Evolutionary conservation across 2,888 invertebrate species (phyloP).

Genomic region (Cosmopolites sordidus): DNA sequence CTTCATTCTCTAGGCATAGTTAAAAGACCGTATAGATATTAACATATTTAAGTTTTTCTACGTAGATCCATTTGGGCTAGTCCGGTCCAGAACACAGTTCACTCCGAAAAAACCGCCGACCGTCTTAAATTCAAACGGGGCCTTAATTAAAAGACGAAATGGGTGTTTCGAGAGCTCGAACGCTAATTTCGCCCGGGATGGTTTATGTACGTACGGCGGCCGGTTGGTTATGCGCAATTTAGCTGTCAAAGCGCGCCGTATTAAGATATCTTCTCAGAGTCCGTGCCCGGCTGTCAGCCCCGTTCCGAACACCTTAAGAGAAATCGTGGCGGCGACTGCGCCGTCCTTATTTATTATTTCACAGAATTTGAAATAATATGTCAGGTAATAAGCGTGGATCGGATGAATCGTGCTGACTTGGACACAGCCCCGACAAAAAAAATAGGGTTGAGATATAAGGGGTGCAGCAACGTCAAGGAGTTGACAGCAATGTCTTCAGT

Average conservation of each 20-base stretch:
- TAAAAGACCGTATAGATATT: no score
- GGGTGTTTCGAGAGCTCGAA: constrained; percentile 19
- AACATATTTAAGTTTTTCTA: no score
- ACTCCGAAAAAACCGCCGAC: neutral
- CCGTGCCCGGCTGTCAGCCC: constrained; percentile 8
- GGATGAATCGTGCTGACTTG: neutral
- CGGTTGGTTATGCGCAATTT: constrained; percentile 34
- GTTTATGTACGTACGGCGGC: constrained; percentile 25
- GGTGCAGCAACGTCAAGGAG: no score
- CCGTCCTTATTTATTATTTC: constrained; percentile 26
- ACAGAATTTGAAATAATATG: constrained; percentile 26
- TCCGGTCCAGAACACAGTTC: neutral
- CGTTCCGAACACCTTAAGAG: constrained; percentile 21
- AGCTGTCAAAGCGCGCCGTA: constrained; percentile 37
- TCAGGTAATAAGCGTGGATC: constrained; percentile 25
- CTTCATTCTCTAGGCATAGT: no score
- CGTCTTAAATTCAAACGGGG: constrained; percentile 12
- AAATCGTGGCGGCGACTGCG: constrained; percentile 18
- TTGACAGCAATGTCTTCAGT: no score
- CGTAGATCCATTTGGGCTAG: no score
- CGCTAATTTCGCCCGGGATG: constrained; percentile 30
- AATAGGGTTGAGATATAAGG: no score
- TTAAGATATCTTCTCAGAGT: constrained; percentile 36
- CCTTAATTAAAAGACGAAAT: constrained; percentile 21
- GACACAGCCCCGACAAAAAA: no score